A percentile compares a stretch with the other conserved stretches of the same genome.
Evolutionary conservation across 2,888 invertebrate species (phyloP).

Genomic region (Drosophila neonasuta): DNA sequence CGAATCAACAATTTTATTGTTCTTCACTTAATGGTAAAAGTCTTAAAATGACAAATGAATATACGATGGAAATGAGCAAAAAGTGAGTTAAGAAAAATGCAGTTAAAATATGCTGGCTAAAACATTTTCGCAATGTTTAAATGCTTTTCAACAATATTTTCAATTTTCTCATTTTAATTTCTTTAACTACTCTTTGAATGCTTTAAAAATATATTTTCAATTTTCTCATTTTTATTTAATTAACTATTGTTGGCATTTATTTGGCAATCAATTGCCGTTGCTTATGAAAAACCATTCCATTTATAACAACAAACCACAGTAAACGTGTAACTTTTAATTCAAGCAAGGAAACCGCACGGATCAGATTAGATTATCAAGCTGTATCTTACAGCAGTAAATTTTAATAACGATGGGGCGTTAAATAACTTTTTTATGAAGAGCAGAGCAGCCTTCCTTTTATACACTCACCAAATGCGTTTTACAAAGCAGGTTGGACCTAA

Average conservation of each 20-base stretch:
- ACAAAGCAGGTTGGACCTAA: neutral
- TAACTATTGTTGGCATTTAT: neutral
- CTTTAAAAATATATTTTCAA: neutral
- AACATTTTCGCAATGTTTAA: neutral
- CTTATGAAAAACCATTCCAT: neutral
- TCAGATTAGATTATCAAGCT: neutral
- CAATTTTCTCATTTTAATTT: neutral
- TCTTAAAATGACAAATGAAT: constrained; percentile 1
- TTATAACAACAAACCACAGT: neutral
- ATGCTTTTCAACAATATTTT: neutral
- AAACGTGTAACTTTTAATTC: neutral
- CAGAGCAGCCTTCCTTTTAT: neutral
- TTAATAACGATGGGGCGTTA: neutral
- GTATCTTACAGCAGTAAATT: neutral
- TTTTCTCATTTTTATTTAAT: neutral
- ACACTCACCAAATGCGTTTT: neutral
- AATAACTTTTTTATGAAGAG: neutral
- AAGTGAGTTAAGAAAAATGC: neutral
- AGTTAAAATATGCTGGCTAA: neutral
- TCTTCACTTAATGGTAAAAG: neutral
- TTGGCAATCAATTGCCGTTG: neutral
- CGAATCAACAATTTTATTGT: constrained; percentile 1
- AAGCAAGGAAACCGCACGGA: neutral
- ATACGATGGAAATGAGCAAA: neutral
- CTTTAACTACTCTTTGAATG: too few relatives aligned